Conservation (phyloP, 2,797 vertebrate species). For the Babyrousa celebensis region DNA sequence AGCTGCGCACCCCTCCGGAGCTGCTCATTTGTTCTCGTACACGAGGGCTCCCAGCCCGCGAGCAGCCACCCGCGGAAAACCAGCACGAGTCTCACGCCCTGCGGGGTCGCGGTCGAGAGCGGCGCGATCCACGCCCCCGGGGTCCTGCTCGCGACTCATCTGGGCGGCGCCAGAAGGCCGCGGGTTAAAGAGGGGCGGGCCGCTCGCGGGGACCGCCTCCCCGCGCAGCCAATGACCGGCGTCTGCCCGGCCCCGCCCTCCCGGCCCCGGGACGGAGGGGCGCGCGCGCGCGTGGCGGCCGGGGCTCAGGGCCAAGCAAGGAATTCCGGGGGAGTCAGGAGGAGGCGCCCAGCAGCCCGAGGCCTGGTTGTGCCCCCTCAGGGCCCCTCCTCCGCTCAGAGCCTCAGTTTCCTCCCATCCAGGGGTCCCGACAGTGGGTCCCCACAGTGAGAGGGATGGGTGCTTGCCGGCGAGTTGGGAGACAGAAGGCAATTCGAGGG, state of each 20-base stretch:
- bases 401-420: constrained; percentile 6
- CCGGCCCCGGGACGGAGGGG: not conserved
- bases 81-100: fast-evolving
- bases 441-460: not conserved
- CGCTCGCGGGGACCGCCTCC: fast-evolving
- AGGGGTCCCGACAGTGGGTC: not conserved
- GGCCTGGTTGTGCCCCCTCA: not conserved
- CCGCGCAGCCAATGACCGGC: not conserved
- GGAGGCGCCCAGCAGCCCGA: not conserved
- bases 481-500: not conserved
- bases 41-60: not conserved
- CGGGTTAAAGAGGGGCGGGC: constrained; percentile 29
- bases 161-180: fast-evolving
- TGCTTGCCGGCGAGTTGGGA: not conserved
- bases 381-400: not conserved
- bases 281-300: fast-evolving
- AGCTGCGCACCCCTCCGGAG: fast-evolving
- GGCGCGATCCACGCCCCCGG: fast-evolving
- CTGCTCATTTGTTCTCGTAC: fast-evolving
- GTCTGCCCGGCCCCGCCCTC: not conserved
- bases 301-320: not conserved
- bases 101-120: fast-evolving
- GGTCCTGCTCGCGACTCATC: fast-evolving
- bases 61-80: not conserved
- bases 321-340: constrained; percentile 50